Percentiles rank a stretch among this genome's conserved stretches.
Conservation (phyloP, 2,797 vertebrate genomes). For the Melanotaenia maccullochi region DNA sequence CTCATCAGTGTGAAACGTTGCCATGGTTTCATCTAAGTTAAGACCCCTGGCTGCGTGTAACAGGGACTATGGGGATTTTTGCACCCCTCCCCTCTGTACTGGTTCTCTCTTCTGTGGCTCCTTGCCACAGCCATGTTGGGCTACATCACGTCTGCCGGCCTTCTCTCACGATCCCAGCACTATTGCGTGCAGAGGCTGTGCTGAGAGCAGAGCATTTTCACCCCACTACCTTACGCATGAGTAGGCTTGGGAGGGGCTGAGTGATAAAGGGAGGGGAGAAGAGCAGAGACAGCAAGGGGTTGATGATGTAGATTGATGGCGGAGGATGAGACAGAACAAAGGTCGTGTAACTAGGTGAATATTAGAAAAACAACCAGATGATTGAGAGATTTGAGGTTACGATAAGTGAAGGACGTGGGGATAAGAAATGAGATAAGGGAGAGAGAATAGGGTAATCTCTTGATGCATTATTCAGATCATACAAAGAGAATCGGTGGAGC, state of each 20-base stretch:
- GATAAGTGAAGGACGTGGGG: conserved; percentile 27
- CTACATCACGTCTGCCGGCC: conserved; percentile 65
- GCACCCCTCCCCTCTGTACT: conserved; percentile 26
- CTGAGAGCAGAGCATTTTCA: conserved; percentile 74
- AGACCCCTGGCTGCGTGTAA: conserved; percentile 54
- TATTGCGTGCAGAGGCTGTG: conserved; percentile 78
- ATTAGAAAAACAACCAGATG: conserved; percentile 51
- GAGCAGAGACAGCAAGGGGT: conserved; percentile 20
- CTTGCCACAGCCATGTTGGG: conserved; percentile 58
- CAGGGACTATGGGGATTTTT: conserved; percentile 31
- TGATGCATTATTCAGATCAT: conserved; percentile 76
- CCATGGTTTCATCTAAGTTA: conserved; percentile 69
- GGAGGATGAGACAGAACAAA: conserved; percentile 60
- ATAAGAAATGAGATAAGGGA: conserved; percentile 34
- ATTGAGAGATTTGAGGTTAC: conserved; percentile 40
- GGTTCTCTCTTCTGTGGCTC: conserved; percentile 50
- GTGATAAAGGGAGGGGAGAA: conserved; percentile 44
- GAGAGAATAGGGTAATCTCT: conserved; percentile 52
- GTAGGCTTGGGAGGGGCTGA: conserved; percentile 71
- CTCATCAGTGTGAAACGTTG: conserved; percentile 72
- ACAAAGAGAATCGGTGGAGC: conserved; percentile 59
- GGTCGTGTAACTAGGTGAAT: conserved; percentile 57
- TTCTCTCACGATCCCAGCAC: conserved; percentile 70
- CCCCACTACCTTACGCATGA: conserved; percentile 78
- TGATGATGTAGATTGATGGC: conserved; percentile 50